These are phyloP conservation scores for Malthinus seriepunctatus DNA, from an alignment of 2,888 invertebrate genomes.

Conservation along the genomic window DNA sequence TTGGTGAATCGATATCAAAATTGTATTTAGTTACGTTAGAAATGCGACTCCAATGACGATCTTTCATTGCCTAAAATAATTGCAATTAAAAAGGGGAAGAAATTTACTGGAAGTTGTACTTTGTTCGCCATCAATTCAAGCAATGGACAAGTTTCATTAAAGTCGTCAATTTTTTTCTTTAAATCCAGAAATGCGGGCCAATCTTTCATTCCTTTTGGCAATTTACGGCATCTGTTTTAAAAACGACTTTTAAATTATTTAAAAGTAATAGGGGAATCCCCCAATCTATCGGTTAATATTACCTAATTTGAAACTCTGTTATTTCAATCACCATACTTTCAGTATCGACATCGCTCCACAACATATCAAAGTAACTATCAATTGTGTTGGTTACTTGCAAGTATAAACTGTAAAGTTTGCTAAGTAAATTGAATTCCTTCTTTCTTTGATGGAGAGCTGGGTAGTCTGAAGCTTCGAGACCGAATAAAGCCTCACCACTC, in stretches of 20 bases:
- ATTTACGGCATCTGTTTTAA: constrained; percentile 70
- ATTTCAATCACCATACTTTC: constrained; percentile 79
- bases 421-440: constrained; percentile 82
- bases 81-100: no score
- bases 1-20: constrained; percentile 79
- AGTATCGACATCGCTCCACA: constrained; percentile 84
- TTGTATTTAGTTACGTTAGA: constrained; percentile 63
- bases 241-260: neutral
- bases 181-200: constrained; percentile 88
- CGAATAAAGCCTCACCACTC: constrained; percentile 83
- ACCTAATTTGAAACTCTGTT: constrained; percentile 81
- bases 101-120: constrained; percentile 45
- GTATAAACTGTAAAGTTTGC: constrained; percentile 79
- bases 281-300: constrained; percentile 36
- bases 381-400: constrained; percentile 83
- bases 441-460: constrained; percentile 78
- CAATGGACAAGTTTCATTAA: constrained; percentile 84
- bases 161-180: constrained; percentile 88
- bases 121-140: constrained; percentile 88
- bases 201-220: constrained; percentile 83
- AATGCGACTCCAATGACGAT: constrained; percentile 58
- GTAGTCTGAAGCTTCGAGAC: constrained; percentile 81
- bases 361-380: constrained; percentile 82
- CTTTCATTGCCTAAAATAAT: constrained; percentile 60
- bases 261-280: no score